Conservation (phyloP, 2,113 vertebrate species). For the Murina feae region DNA sequence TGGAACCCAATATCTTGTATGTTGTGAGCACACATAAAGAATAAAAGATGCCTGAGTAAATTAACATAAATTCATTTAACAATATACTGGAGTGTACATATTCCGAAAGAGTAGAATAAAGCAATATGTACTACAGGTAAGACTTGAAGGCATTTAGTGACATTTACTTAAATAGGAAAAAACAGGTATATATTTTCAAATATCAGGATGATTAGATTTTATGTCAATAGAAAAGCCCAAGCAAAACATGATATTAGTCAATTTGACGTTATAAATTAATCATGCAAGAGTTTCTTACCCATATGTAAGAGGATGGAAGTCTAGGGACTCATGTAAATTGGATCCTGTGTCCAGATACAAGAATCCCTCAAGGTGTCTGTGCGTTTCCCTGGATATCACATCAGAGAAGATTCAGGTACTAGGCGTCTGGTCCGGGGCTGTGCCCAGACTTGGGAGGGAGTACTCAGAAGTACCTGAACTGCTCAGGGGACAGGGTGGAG, state of each 20-base stretch:
- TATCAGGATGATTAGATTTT: background rate
- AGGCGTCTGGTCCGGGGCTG: background rate
- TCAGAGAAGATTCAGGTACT: background rate
- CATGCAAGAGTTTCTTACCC: background rate
- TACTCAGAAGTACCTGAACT: background rate
- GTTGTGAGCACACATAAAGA: background rate
- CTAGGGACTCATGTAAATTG: background rate
- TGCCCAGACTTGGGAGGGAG: background rate
- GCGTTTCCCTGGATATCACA: background rate
- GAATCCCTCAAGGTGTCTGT: background rate
- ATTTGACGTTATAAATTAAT: background rate
- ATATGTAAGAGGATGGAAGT: background rate
- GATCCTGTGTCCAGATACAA: background rate
- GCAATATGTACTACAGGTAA: background rate
- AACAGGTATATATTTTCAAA: background rate
- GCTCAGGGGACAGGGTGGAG: background rate
- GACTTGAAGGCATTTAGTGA: background rate
- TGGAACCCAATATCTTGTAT: background rate
- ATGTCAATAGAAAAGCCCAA: background rate
- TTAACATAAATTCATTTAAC: background rate
- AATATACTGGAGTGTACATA: background rate
- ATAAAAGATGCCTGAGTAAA: background rate
- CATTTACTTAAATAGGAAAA: conserved; percentile 13
- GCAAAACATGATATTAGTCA: background rate
- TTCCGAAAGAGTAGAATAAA: background rate